Conservation (phyloP, 1,140 invertebrate genomes). For the Ruditapes philippinarum region DNA sequence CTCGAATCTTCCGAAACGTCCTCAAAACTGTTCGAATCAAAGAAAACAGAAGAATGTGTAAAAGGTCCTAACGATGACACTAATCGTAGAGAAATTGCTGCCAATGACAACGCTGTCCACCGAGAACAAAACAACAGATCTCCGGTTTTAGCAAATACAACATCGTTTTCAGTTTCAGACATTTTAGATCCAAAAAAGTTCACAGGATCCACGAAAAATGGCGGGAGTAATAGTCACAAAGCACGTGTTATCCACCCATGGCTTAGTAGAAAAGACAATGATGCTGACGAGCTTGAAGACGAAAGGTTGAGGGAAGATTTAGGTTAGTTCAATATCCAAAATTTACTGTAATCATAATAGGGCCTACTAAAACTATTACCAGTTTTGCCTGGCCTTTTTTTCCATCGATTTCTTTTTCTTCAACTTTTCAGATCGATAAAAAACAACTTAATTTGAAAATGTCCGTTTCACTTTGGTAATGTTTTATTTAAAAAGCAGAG, state of each 20-base stretch:
- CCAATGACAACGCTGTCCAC: neutral
- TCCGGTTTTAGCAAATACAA: conserved; percentile 31
- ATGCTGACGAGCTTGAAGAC: neutral
- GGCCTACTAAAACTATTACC: no score
- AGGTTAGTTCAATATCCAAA: conserved; percentile 13
- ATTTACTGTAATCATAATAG: no score
- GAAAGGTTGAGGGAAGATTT: neutral
- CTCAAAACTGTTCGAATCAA: neutral
- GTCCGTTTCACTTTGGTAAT: no score
- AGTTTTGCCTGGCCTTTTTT: no score
- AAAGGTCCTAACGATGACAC: neutral
- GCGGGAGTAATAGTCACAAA: neutral
- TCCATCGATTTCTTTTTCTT: no score
- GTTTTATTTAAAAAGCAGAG: no score
- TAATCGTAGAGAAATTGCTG: neutral
- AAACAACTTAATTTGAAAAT: no score
- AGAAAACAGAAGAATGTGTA: neutral
- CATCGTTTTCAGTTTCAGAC: conserved; percentile 52
- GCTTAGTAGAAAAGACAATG: neutral
- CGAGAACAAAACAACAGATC: conserved; percentile 2
- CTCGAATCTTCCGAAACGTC: neutral
- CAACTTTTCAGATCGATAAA: no score
- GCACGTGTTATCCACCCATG: neutral
- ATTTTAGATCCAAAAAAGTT: conserved; percentile 62
- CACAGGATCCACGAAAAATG: neutral